Conservation (phyloP, 64 coral and sea anemone species). For the Orbicella faveolata region DNA sequence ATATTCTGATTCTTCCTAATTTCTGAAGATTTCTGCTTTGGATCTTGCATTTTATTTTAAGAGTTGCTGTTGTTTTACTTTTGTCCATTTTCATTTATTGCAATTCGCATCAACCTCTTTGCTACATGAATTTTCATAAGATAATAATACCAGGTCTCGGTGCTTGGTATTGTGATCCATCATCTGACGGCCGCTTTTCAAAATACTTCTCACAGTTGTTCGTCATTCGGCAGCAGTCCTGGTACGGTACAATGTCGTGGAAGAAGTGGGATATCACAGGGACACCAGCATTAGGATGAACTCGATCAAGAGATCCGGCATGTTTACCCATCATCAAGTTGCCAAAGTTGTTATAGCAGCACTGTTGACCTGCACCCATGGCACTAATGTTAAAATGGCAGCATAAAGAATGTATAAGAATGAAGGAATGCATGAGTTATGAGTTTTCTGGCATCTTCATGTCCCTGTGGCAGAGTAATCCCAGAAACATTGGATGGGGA, state of each 20-base stretch:
- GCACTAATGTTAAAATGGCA: slow-evolving; percentile 24
- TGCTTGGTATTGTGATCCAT: slow-evolving; percentile 52
- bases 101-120: no score
- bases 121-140: no score
- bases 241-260: slow-evolving; percentile 79
- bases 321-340: slow-evolving; percentile 61
- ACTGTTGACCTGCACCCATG: slow-evolving; percentile 77
- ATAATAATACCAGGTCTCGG: slow-evolving; percentile 57
- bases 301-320: slow-evolving; percentile 65
- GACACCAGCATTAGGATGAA: slow-evolving; percentile 51
- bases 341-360: slow-evolving; percentile 75
- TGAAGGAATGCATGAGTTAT: no score
- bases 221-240: slow-evolving; percentile 62
- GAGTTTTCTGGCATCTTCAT: no score
- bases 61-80: no score
- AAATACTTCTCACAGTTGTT: slow-evolving; percentile 60
- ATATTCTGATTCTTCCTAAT: no score
- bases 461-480: no score
- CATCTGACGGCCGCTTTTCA: slow-evolving; percentile 62
- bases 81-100: no score
- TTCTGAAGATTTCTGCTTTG: no score
- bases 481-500: no score
- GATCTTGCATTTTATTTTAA: no score
- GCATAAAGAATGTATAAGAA: neutral
- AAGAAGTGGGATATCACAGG: slow-evolving; percentile 72